Evolutionary conservation across 2,888 invertebrate species (phyloP).

Genomic region (Orthosia incerta): DNA sequence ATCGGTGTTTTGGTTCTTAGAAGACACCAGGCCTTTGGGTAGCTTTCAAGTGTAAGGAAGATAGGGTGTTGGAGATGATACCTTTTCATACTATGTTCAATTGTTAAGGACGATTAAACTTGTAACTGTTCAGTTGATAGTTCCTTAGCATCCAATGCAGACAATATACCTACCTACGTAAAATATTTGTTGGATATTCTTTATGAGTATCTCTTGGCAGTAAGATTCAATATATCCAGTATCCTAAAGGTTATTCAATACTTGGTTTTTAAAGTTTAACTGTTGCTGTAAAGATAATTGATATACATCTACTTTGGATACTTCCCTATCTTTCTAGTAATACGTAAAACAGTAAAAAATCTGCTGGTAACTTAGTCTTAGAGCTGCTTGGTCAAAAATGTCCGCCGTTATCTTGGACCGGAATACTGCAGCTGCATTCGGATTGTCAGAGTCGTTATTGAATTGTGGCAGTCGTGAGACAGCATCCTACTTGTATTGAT

Average conservation of each 20-base stretch:
- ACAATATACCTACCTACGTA: no score
- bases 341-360: no score
- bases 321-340: no score
- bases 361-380: neutral
- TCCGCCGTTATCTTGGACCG: conserved; percentile 71
- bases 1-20: conserved; percentile 26
- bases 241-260: neutral
- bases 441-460: conserved; percentile 79
- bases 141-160: neutral
- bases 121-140: neutral
- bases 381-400: neutral
- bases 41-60: conserved; percentile 29
- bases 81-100: neutral
- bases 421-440: conserved; percentile 71
- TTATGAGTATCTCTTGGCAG: neutral
- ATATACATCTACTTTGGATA: no score
- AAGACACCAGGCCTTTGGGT: conserved; percentile 27
- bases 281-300: no score
- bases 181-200: neutral
- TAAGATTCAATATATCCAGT: neutral
- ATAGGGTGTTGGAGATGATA: neutral
- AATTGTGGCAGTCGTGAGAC: conserved; percentile 81
- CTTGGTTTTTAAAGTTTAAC: neutral
- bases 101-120: neutral
- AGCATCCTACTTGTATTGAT: conserved; percentile 73